phyloP scores from a whole-genome alignment of 2,113 vertebrate species.

The Ameiurus melas region DNA sequence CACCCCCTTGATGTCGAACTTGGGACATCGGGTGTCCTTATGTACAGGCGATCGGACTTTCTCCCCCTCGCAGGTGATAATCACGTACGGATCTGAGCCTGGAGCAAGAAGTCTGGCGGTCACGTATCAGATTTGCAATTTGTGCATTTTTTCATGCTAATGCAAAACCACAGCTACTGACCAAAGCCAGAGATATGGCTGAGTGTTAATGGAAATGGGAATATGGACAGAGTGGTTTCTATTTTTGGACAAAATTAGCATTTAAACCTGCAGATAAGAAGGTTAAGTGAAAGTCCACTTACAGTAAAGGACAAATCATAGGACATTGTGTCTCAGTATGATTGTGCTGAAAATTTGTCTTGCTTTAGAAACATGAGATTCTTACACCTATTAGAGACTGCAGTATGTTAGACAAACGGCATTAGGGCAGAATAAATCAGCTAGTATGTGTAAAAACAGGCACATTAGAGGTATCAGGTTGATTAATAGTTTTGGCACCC shows the following conservation, averaged over 20 bases:
- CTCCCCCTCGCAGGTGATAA: constrained; percentile 87
- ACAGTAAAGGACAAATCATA: constrained; percentile 25
- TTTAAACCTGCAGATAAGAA: constrained; percentile 16
- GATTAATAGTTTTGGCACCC: constrained; percentile 20
- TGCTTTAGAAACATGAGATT: constrained; percentile 21
- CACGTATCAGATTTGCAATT: not conserved
- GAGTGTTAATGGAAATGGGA: not conserved
- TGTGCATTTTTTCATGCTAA: not conserved
- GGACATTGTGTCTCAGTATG: not conserved
- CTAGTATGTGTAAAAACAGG: not conserved
- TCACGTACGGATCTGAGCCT: constrained; percentile 89
- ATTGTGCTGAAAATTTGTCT: not conserved
- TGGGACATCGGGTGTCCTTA: constrained; percentile 76
- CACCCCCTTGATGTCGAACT: constrained; percentile 85
- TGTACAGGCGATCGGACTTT: constrained; percentile 81
- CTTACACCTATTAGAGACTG: not conserved
- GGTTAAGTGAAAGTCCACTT: constrained; percentile 19
- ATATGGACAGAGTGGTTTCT: constrained; percentile 6
- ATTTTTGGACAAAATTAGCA: constrained; percentile 26
- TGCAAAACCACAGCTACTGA: not conserved
- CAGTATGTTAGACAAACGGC: constrained; percentile 17
- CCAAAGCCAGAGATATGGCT: not conserved
- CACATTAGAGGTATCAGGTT: constrained; percentile 13
- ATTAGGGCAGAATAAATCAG: constrained; percentile 24
- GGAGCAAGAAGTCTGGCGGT: constrained; percentile 13